Percentiles rank a stretch among this genome's conserved stretches.
phyloP scores from a whole-genome alignment of 2,797 vertebrate genomes.

The Malacoctenus gilli region DNA sequence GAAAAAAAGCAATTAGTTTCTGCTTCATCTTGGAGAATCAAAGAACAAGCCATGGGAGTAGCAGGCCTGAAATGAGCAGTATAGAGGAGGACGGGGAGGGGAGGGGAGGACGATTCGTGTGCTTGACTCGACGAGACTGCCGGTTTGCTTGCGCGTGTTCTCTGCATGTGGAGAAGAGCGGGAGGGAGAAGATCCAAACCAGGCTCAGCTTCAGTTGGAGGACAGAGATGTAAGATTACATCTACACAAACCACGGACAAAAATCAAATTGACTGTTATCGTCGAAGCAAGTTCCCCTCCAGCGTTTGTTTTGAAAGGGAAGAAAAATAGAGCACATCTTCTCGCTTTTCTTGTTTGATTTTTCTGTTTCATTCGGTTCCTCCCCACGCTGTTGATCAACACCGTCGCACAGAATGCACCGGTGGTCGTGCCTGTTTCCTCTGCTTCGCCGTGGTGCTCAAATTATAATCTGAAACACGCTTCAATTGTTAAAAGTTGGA shows the following conservation, averaged over 20 bases:
- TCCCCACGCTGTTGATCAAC: slow-evolving; percentile 1
- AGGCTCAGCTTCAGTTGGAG: slow-evolving; percentile 28
- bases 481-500: slow-evolving; percentile 4
- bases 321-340: slow-evolving; percentile 3
- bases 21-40: slow-evolving; percentile 45
- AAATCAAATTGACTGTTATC: slow-evolving; percentile 42
- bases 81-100: slow-evolving; percentile 17
- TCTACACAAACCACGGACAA: slow-evolving; percentile 27
- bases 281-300: slow-evolving; percentile 22
- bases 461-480: not conserved
- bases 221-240: slow-evolving; percentile 32
- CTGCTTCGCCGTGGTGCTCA: not conserved
- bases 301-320: slow-evolving; percentile 1
- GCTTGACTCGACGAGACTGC: too few species aligned
- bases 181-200: slow-evolving; percentile 35
- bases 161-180: not conserved
- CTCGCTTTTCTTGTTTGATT: not conserved
- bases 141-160: too few species aligned
- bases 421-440: slow-evolving; percentile 3
- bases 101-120: slow-evolving; percentile 1
- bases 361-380: too few species aligned
- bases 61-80: slow-evolving; percentile 19
- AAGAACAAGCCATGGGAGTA: slow-evolving; percentile 44
- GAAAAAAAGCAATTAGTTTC: slow-evolving; percentile 65
- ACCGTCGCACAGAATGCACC: slow-evolving; percentile 1